These are phyloP conservation scores for Lerista edwardsae DNA, from an alignment of 2,797 vertebrate species.

Conservation along the genomic window DNA sequence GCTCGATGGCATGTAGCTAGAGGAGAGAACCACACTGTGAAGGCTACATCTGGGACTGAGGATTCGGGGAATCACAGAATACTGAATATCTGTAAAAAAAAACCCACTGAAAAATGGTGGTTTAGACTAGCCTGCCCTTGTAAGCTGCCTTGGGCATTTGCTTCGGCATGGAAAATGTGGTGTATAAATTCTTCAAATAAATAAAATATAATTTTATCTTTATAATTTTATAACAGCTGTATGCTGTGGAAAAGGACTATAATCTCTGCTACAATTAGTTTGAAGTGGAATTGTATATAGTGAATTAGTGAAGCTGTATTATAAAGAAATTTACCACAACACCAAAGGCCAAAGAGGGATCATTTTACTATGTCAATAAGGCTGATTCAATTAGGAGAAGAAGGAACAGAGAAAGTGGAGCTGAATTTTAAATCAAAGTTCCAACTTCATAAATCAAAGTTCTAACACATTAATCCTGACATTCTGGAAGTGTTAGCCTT, in stretches of 20 bases:
- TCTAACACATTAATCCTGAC: neutral
- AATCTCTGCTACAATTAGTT: neutral
- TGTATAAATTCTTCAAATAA: no score
- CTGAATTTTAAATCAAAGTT: neutral
- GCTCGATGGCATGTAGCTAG: no score
- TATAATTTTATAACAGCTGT: no score
- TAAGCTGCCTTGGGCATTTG: no score
- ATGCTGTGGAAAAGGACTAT: neutral
- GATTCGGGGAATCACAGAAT: no score
- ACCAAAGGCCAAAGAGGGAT: neutral
- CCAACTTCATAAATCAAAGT: conserved; percentile 1
- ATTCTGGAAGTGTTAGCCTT: neutral
- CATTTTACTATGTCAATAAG: neutral
- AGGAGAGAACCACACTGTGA: no score
- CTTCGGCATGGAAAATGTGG: no score
- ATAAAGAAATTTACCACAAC: neutral
- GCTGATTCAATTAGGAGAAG: neutral
- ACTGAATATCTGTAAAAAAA: no score
- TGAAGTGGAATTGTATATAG: neutral
- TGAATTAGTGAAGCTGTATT: neutral
- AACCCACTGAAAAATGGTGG: no score
- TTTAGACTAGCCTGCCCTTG: no score
- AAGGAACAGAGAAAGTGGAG: neutral
- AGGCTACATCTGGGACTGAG: no score
- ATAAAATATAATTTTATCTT: no score